phyloP scores from a whole-genome alignment of 1,140 invertebrate genomes.

The Hydropsyche tenuis region DNA sequence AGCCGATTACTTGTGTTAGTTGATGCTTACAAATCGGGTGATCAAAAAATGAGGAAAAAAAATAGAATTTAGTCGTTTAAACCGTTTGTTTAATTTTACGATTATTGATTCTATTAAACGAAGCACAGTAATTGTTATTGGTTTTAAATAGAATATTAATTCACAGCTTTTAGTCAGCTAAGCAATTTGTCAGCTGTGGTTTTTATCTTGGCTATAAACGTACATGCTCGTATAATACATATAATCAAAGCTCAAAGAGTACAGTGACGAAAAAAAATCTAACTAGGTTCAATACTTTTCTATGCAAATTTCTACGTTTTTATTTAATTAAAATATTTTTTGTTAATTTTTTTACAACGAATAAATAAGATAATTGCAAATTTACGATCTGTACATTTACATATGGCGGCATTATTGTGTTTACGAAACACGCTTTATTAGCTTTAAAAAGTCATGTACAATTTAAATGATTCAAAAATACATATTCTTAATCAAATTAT shows the following conservation, averaged over 20 bases:
- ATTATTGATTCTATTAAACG: too few species aligned
- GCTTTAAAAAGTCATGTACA: neutral
- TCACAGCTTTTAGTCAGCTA: too few species aligned
- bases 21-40: too few species aligned
- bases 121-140: too few species aligned
- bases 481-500: too few species aligned
- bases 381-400: constrained; percentile 1
- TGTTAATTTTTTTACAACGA: constrained; percentile 3
- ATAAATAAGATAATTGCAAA: constrained; percentile 4
- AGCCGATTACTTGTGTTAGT: too few species aligned
- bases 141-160: too few species aligned
- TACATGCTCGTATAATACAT: neutral
- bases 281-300: constrained; percentile 13
- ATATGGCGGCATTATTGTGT: constrained; percentile 15
- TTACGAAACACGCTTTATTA: constrained; percentile 10
- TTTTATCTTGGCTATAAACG: too few species aligned
- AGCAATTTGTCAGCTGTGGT: too few species aligned
- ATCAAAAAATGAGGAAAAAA: too few species aligned
- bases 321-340: constrained; percentile 9
- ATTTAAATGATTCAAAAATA: neutral
- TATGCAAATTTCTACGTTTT: constrained; percentile 5
- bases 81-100: too few species aligned
- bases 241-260: neutral
- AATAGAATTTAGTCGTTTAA: too few species aligned
- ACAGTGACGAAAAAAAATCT: neutral